phyloP scores from a whole-genome alignment of 2,888 invertebrate species.

The Spialia ferax region DNA sequence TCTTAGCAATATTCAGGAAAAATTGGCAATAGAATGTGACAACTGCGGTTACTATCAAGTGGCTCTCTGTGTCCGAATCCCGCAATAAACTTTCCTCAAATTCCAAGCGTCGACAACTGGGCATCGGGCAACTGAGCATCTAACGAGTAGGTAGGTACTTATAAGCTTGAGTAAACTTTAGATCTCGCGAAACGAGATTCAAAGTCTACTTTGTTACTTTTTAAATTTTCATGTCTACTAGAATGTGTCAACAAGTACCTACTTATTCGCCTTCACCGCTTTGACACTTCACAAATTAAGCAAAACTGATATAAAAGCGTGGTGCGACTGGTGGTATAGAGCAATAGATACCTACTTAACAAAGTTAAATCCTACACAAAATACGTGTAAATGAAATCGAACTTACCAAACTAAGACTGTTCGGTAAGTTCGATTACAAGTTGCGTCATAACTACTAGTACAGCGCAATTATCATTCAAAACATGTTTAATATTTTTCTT shows the following conservation, averaged over 20 bases:
- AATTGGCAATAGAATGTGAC: neutral
- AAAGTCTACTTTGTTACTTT: too few relatives aligned
- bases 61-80: neutral
- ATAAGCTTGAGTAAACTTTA: neutral
- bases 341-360: too few relatives aligned
- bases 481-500: neutral
- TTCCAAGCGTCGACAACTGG: neutral
- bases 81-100: conserved; percentile 1
- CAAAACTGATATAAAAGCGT: too few relatives aligned
- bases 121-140: too few relatives aligned
- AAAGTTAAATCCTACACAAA: neutral
- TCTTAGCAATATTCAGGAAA: neutral
- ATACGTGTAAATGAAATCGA: neutral
- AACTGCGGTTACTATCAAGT: neutral
- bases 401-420: too few relatives aligned
- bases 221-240: too few relatives aligned
- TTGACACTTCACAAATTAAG: too few relatives aligned
- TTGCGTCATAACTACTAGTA: neutral
- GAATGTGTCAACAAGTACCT: too few relatives aligned
- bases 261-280: too few relatives aligned
- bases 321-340: too few relatives aligned
- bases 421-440: too few relatives aligned
- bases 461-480: neutral
- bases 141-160: neutral
- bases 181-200: neutral